phyloP scores from a whole-genome alignment of 2,888 invertebrate genomes.

The Ceriagrion tenellum region DNA sequence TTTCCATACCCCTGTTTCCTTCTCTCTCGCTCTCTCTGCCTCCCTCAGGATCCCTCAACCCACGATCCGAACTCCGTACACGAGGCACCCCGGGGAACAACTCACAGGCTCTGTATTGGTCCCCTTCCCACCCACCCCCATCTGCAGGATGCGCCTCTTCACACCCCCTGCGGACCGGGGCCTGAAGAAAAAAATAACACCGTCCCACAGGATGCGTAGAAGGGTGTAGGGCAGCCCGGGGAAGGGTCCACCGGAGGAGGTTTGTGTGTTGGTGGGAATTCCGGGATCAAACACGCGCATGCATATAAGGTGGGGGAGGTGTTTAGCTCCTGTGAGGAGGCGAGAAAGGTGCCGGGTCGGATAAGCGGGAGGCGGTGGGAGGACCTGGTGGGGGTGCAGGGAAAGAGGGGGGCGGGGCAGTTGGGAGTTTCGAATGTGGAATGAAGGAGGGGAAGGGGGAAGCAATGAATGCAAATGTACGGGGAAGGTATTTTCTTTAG shows the following conservation, averaged over 20 bases:
- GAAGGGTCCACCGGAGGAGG: neutral
- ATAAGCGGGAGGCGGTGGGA: neutral
- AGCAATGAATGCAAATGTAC: neutral
- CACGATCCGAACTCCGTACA: neutral
- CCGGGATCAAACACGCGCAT: conserved; percentile 22
- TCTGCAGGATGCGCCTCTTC: neutral
- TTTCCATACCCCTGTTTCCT: neutral
- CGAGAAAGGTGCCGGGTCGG: neutral
- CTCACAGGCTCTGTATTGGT: neutral
- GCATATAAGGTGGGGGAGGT: conserved; percentile 5
- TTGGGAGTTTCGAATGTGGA: neutral
- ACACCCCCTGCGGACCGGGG: neutral
- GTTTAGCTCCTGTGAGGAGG: neutral
- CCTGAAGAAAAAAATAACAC: neutral
- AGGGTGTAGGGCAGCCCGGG: neutral
- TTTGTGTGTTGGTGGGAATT: neutral
- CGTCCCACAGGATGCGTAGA: neutral
- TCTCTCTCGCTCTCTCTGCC: neutral
- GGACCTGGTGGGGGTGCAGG: neutral
- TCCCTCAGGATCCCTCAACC: neutral
- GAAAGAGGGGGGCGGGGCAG: neutral
- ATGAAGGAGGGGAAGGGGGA: neutral
- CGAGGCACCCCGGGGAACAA: neutral
- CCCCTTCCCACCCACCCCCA: too few relatives aligned
- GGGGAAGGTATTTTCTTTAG: neutral